Base-by-base conservation (phyloP, 1,140 invertebrate genomes). In the Mizuhopecten yessoensis region DNA sequence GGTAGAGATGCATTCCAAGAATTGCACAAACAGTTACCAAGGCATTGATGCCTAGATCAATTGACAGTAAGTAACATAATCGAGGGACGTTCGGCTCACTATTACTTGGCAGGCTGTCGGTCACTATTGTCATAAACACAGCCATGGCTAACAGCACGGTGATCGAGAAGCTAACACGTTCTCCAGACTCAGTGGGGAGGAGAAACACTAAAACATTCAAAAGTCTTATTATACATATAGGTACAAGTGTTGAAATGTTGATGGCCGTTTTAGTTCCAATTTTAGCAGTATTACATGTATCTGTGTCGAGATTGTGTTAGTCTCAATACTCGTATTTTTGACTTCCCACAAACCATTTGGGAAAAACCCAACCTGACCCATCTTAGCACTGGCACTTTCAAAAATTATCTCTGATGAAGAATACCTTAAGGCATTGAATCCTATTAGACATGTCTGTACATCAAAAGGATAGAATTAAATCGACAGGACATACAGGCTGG, bases 61-160 rank as follows among this genome's bases (percentile, higher is more conserved):
- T 17, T 75, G 23, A 7, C 23, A 75, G 17, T 0, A 75, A 11
- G 23, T 75, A 75, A 75, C 57, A 75, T 9, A 75, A 29, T 5
- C 23, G n/a, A n/a, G 57, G 57, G n/a, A 75, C 15, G 9, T 9
- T 17, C 2, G 90, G 90, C 33, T 90, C 87, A 29, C 86, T 87
- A 3, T 86, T 34, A 20, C 45, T 34, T 0, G 90, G 90, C 29
- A 90, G 45, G 34, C 39, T 90, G 29, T 88, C 90, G 23, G 39
- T n/a, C 34, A 90, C 75, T 23, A 90, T 45, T 0, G 87, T 90
- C 87, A 90, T 33, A 45, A 87, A 90, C 34, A 90, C 90, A n/a
- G 87, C 90, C 23, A 42, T 88, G 0, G 90, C 86, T 1, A 90
- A 33, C 2, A 90, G 34, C 7, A 90, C 42, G 17, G 90, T 90